Percentiles rank a stretch among this genome's conserved stretches.
These are phyloP conservation scores for Echeneis naucrates DNA, from an alignment of 2,797 vertebrate genomes.

Conservation along the genomic window DNA sequence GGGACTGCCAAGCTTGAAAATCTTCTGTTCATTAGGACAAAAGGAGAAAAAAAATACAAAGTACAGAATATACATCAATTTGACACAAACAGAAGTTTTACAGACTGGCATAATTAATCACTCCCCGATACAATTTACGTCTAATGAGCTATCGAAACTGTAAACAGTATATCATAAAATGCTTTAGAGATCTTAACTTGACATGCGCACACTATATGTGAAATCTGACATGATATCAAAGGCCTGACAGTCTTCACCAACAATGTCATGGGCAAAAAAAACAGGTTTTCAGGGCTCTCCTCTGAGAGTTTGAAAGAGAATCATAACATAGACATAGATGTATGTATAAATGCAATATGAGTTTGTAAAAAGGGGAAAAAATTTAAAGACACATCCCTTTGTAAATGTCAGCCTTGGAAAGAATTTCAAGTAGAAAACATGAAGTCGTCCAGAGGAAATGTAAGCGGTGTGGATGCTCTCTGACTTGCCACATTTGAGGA, in stretches of 20 bases:
- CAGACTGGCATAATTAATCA: conserved; percentile 84
- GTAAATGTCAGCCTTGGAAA: conserved; percentile 4
- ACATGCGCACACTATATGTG: conserved; percentile 50
- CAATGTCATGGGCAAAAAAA: conserved; percentile 48
- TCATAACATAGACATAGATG: conserved; percentile 5
- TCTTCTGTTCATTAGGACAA: conserved; percentile 81
- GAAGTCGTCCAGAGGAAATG: background rate
- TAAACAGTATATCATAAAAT: conserved; percentile 79
- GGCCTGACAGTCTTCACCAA: conserved; percentile 28
- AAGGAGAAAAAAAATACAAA: conserved; percentile 63
- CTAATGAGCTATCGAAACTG: conserved; percentile 82
- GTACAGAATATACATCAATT: conserved; percentile 83
- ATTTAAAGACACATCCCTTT: background rate
- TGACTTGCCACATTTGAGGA: background rate
- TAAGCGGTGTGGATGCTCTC: background rate
- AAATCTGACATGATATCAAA: conserved; percentile 35
- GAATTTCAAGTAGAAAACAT: background rate
- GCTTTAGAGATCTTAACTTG: conserved; percentile 60
- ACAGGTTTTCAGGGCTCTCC: conserved; percentile 24
- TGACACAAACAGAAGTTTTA: conserved; percentile 85
- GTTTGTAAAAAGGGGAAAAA: background rate
- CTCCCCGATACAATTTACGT: conserved; percentile 73
- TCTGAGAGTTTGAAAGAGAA: conserved; percentile 23
- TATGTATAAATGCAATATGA: background rate
- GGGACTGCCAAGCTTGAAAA: conserved; percentile 61